Percentiles rank a stretch among this genome's conserved stretches.
Evolutionary conservation across 2,888 invertebrate genomes (phyloP).

Genomic region (Synergus laeviventris): DNA sequence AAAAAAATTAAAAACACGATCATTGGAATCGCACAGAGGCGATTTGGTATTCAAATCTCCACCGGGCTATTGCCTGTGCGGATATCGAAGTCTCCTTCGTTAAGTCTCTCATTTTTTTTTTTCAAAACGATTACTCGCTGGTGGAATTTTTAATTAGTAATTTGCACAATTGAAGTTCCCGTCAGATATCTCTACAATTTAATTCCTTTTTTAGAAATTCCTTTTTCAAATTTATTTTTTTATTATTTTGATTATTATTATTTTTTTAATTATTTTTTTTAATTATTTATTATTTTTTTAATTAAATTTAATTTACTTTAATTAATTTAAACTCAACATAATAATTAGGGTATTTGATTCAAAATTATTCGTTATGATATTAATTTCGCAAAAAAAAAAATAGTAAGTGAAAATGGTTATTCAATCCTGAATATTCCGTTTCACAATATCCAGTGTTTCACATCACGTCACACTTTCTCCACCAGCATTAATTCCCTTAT

Average conservation of each 20-base stretch:
- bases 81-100: conserved; percentile 58
- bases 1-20: conserved; percentile 53
- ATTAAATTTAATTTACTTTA: no score
- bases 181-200: neutral
- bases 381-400: neutral
- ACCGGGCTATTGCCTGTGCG: conserved; percentile 58
- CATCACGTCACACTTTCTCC: conserved; percentile 21
- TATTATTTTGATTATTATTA: no score
- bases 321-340: no score
- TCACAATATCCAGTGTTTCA: conserved; percentile 21
- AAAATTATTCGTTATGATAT: neutral
- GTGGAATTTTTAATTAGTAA: neutral
- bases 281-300: neutral
- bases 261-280: no score
- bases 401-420: conserved; percentile 26
- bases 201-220: no score
- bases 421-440: conserved; percentile 26
- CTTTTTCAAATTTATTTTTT: neutral
- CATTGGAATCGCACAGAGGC: conserved; percentile 63
- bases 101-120: conserved; percentile 47
- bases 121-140: neutral
- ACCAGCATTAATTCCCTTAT: neutral
- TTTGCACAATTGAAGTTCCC: neutral
- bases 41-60: conserved; percentile 71
- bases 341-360: neutral